A percentile compares a stretch with the other conserved stretches of the same genome.
Conservation (phyloP, 2,797 vertebrate species). For the Tympanoctomys barrerae region DNA sequence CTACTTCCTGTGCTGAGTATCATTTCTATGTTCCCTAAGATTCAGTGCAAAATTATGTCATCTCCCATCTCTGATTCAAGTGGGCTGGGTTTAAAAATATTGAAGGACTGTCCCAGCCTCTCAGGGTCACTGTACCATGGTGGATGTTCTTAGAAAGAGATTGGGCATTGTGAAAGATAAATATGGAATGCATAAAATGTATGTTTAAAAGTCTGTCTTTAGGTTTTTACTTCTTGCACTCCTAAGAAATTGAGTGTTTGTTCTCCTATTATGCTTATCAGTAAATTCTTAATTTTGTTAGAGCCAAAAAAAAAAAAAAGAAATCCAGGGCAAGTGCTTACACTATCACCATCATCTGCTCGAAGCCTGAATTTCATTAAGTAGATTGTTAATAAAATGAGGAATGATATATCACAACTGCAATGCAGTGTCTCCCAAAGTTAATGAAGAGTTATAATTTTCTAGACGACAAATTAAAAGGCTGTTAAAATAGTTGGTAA, state of each 20-base stretch:
- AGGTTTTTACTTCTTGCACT: slow-evolving; percentile 64
- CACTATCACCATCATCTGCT: slow-evolving; percentile 84
- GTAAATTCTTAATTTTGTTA: slow-evolving; percentile 82
- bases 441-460: slow-evolving; percentile 90
- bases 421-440: slow-evolving; percentile 86
- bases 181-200: neutral
- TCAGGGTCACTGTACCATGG: neutral
- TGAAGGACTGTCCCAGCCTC: neutral
- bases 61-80: neutral
- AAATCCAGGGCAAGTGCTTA: slow-evolving; percentile 82
- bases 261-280: slow-evolving; percentile 76
- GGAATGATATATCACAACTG: slow-evolving; percentile 86
- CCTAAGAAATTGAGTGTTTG: slow-evolving; percentile 73
- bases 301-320: slow-evolving; percentile 75
- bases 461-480: slow-evolving; percentile 89
- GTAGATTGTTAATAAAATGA: slow-evolving; percentile 87
- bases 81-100: slow-evolving; percentile 20
- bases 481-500: slow-evolving; percentile 88
- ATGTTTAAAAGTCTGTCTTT: slow-evolving; percentile 35
- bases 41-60: neutral
- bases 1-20: neutral
- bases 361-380: slow-evolving; percentile 86
- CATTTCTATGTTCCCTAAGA: neutral
- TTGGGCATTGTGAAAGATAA: slow-evolving; percentile 5
- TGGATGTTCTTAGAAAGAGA: slow-evolving; percentile 17